A percentile compares a stretch with the other conserved stretches of the same genome.
Evolutionary conservation across 1,140 invertebrate species (phyloP).

Genomic region (Neotoxoptera formosana): DNA sequence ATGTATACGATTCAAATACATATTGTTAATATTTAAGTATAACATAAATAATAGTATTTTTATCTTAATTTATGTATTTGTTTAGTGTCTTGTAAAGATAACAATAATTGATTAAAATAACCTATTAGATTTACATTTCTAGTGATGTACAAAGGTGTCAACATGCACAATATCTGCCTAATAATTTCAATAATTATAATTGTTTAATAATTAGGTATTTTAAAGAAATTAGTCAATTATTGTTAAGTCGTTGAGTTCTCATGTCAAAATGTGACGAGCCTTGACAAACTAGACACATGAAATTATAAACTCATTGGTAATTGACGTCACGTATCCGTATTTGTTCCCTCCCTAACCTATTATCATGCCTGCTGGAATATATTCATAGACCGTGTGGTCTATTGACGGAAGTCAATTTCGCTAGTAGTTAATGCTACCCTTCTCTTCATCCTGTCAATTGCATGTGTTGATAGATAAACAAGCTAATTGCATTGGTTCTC

Average conservation of each 20-base stretch:
- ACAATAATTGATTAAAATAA: neutral
- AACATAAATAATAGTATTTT: constrained; percentile 25
- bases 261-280: constrained; percentile 1
- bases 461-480: constrained; percentile 9
- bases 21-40: neutral
- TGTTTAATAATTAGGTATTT: neutral
- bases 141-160: neutral
- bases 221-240: constrained; percentile 30
- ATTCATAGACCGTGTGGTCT: constrained; percentile 45
- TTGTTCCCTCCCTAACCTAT: constrained; percentile 2
- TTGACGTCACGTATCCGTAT: constrained; percentile 45
- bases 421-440: constrained; percentile 1
- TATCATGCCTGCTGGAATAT: constrained; percentile 15
- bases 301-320: constrained; percentile 47
- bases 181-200: constrained; percentile 21
- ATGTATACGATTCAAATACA: neutral
- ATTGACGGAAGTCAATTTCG: constrained; percentile 46
- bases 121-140: neutral
- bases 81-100: constrained; percentile 15
- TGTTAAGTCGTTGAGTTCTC: neutral
- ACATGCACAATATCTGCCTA: neutral
- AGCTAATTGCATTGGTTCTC: neutral
- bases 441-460: constrained; percentile 30
- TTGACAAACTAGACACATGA: constrained; percentile 33
- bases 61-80: constrained; percentile 13